Percentiles rank a stretch among this genome's conserved stretches.
Conservation (phyloP, 2,888 invertebrate species). For the Kryphioiulus occultus region DNA sequence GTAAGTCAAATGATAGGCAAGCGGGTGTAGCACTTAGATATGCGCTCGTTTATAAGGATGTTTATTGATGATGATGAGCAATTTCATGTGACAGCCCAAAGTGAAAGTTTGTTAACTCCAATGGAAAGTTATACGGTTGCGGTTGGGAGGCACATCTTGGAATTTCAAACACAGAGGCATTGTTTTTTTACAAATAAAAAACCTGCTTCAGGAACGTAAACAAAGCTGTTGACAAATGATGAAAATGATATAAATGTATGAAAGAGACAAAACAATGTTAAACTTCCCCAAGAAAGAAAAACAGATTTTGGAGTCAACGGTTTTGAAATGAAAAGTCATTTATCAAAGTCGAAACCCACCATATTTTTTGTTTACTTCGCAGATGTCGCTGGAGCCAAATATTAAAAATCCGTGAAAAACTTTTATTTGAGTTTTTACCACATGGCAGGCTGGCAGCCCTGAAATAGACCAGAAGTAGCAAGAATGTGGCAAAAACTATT, state of each 20-base stretch:
- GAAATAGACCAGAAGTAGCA: background rate
- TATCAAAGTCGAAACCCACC: background rate
- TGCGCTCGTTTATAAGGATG: too few species aligned
- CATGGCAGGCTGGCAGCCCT: background rate
- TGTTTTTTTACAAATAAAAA: background rate
- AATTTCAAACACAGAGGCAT: background rate
- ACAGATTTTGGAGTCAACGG: background rate
- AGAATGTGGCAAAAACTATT: background rate
- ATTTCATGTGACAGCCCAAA: background rate
- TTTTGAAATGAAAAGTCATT: conserved; percentile 20
- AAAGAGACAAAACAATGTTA: conserved; percentile 17
- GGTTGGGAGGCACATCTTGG: background rate
- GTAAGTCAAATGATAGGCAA: background rate
- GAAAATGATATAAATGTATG: background rate
- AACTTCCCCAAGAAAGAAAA: background rate
- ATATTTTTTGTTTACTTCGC: background rate
- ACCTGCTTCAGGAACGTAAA: background rate
- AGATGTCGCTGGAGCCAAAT: background rate
- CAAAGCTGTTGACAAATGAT: background rate
- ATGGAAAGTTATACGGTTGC: background rate
- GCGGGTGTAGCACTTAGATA: background rate
- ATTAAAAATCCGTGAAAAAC: background rate
- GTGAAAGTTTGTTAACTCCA: background rate
- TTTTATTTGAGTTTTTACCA: background rate
- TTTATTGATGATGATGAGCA: conserved; percentile 35